Base-by-base conservation (phyloP, 2,797 vertebrate genomes). In the Podarcis siculus region DNA sequence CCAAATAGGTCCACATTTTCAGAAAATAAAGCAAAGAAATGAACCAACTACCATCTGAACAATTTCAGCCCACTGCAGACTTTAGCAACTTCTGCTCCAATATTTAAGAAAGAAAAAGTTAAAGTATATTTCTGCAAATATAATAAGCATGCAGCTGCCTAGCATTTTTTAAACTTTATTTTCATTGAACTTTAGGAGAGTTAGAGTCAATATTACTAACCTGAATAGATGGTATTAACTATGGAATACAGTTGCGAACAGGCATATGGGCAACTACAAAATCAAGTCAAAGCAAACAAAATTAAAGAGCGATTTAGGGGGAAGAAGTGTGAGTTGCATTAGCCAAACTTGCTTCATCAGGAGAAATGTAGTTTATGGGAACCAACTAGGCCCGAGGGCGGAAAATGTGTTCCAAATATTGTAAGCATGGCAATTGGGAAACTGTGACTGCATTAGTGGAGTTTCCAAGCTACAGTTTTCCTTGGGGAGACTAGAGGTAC, bases 181-280 rank as follows among this genome's bases (percentile, higher is more conserved):
- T 76, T 77, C 67, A 82, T 89, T 90, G 37, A 81, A 61, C 23
- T 17, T 42, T 79, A 73, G 55, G 25, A 27, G 79, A 5, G 32
- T 30, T 87, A 77, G n/a, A 67, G 37, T 45, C 61, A 83, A 8
- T 39, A 83, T 67, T 82, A n/a, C 73, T 78, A 78, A 78, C 61
- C 7, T 66, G 30, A 49, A 86, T 17, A 49, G 61, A 77, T 69
- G 25, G 55, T 37, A 67, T 67, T 55, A 76, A 82, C 23, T 21
- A 69, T 37, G 32, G 67, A 69, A 42, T 69, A 67, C 21, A 69
- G 77, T 83, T 64, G 23, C 55, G 9, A 87, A 42, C 67, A 78
- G 49, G 17, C 42, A 83, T 55, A 69, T 35, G 55, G 21, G 19
- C 30, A 82, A 66, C 30, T 64, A 76, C 69, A 32, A 66, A 87